Base-by-base conservation (phyloP, 2,888 invertebrate genomes). In the Protodeltote pygarga region DNA sequence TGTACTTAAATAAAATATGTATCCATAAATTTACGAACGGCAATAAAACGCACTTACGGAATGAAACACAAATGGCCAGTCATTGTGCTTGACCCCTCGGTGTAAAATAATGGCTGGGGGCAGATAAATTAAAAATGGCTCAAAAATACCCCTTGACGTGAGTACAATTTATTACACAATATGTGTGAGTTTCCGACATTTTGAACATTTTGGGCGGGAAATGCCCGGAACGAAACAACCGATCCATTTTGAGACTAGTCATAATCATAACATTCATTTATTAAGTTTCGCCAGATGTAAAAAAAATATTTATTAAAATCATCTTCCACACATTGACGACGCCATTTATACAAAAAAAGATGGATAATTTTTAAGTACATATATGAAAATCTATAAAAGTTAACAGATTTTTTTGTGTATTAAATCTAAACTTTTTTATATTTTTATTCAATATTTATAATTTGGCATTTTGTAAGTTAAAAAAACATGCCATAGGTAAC, bases 61-160 rank as follows among this genome's bases (percentile, higher is more conserved):
- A 76, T 65, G 64, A 68, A 59, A 73, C 75, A 77, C 73, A 79
- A 84, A 79, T 81, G 73, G 75, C 68, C 60, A 73, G 55, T 69
- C 75, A 84, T 86, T 87, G 85, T 87, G 71, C 72, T 83, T 92
- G 91, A 92, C 91, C 91, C 91, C 86, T 89, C 87, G 76, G 46
- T 72, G 79, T 70, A 87, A 91, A 90, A 89, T 90, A 90, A 91
- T 87, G 83, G 86, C 80, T 60, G 78, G 80, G 89, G 90, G 85
- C 89, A 89, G 83, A 90, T 92, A 91, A 91, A 92, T 92, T 92
- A 92, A 92, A 92, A 92, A 89, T 89, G 83, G 77, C 66, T 89
- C 88, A 85, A 89, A 89, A 90, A 89, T 88, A 85, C 86, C 90
- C 88, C 87, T 87, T 87, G 87, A 85, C 81, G 77, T 73, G n/a